These are phyloP conservation scores for Crotalus horridus DNA, from an alignment of 2,113 vertebrate genomes.

Conservation along the genomic window DNA sequence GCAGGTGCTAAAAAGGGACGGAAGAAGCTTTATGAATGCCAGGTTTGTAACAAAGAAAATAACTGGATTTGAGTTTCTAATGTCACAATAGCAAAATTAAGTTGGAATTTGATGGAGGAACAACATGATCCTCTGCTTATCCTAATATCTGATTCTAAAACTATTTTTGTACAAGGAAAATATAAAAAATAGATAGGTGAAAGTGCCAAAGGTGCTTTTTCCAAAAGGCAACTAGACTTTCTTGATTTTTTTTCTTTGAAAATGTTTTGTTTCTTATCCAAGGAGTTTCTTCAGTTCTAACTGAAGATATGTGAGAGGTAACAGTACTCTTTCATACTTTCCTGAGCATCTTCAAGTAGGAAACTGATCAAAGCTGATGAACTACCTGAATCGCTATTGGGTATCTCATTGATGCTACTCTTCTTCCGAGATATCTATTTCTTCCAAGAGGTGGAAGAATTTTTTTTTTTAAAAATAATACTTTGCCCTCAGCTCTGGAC, in stretches of 20 bases:
- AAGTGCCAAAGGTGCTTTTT: background rate
- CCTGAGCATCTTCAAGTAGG: background rate
- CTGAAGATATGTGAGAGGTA: background rate
- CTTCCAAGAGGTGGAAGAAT: background rate
- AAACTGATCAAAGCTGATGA: background rate
- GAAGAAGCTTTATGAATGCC: constrained; percentile 97
- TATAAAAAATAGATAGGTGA: background rate
- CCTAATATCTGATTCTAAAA: background rate
- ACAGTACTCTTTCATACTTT: no score
- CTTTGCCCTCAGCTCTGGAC: background rate
- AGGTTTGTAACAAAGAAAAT: constrained; percentile 75
- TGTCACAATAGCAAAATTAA: background rate
- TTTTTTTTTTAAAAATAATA: background rate
- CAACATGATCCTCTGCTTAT: background rate
- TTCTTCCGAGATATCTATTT: background rate
- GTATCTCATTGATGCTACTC: background rate
- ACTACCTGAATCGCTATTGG: background rate
- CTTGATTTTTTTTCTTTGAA: background rate
- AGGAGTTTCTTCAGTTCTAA: background rate
- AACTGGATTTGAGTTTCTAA: background rate
- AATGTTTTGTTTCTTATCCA: background rate
- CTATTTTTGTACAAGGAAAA: background rate
- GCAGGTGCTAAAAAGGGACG: constrained; percentile 96
- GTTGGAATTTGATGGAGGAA: background rate
- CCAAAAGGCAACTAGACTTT: background rate